Base-by-base conservation (phyloP, 2,888 invertebrate species). In the Polydrusus pterygomalis region DNA sequence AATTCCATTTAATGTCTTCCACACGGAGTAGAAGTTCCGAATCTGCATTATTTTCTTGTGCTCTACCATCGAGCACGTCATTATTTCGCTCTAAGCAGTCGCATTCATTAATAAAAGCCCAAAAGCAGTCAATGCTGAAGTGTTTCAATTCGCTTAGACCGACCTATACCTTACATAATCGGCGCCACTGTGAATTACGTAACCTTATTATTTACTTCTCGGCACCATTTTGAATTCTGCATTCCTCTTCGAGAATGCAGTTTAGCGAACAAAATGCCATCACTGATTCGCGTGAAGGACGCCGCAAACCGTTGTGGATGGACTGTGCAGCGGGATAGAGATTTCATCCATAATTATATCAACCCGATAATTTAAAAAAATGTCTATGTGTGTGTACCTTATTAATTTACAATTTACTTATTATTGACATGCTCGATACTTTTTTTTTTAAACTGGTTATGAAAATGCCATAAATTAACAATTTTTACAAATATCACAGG, bases 171-270 rank as follows among this genome's bases (percentile, higher is more conserved):
- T n/a, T n/a, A n/a, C n/a, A n/a, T 43, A 43, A 13, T n/a, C 62
- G 60, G 51, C 74, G 43, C 74, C 74, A 74, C 67, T 74, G 74
- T 8, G 5, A n/a, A 49, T 74, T 74, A 69, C 69, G 74, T 74
- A 74, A 74, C 49, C n/a, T 38, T 38, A 40, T 38, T 38, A 40
- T 69, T 69, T 56, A 56, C 34, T 15, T 73, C 34, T 34, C 34
- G 67, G 60, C 67, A 65, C 64, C 54, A 38, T 65, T 73, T 30
- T 73, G 67, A 68, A 74, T 74, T 74, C 74, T 62, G 20, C 58
- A 67, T 68, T 62, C 74, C 54, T 54, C 69, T 64, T 60, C 51
- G 69, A 40, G 74, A 74, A 74, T 74, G 74, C 56, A 54, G 54
- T 30, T n/a, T 54, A n/a, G 54, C n/a, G 54, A 11, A 20, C 60